Percentiles rank a stretch among this genome's conserved stretches.
Conservation (phyloP, 2,797 vertebrate genomes). For the Gallirallus australis region DNA sequence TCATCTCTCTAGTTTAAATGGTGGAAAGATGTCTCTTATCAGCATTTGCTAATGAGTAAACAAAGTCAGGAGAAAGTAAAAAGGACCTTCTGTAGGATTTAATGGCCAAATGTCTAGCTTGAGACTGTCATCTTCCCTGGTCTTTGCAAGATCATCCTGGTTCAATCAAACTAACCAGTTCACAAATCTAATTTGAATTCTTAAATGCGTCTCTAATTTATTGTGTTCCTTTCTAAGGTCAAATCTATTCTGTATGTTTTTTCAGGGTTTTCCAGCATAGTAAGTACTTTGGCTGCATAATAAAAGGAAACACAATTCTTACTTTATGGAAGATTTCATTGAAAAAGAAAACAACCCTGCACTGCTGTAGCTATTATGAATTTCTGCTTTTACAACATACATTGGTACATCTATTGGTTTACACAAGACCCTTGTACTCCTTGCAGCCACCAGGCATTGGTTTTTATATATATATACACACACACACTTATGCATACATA, state of each 20-base stretch:
- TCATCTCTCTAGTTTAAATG: neutral
- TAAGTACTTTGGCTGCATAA: constrained; percentile 33
- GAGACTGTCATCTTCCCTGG: neutral
- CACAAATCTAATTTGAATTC: constrained; percentile 57
- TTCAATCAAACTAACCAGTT: constrained; percentile 23
- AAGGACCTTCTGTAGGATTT: neutral
- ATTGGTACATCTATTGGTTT: neutral
- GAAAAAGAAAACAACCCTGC: constrained; percentile 6
- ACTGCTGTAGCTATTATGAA: neutral
- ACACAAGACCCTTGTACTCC: neutral
- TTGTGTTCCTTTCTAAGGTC: constrained; percentile 21
- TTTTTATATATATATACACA: neutral
- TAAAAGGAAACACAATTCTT: constrained; percentile 31
- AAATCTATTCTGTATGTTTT: constrained; percentile 29
- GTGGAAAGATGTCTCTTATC: neutral
- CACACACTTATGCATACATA: neutral
- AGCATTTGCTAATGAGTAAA: neutral
- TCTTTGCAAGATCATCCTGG: neutral
- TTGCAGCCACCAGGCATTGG: neutral
- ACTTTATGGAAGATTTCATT: constrained; percentile 10
- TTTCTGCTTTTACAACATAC: constrained; percentile 17
- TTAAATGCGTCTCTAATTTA: constrained; percentile 46
- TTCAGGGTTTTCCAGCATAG: constrained; percentile 7
- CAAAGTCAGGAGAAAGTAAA: neutral
- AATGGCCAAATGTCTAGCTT: neutral